phyloP scores from a whole-genome alignment of 2,113 vertebrate species.

The Tonatia bakeri region DNA sequence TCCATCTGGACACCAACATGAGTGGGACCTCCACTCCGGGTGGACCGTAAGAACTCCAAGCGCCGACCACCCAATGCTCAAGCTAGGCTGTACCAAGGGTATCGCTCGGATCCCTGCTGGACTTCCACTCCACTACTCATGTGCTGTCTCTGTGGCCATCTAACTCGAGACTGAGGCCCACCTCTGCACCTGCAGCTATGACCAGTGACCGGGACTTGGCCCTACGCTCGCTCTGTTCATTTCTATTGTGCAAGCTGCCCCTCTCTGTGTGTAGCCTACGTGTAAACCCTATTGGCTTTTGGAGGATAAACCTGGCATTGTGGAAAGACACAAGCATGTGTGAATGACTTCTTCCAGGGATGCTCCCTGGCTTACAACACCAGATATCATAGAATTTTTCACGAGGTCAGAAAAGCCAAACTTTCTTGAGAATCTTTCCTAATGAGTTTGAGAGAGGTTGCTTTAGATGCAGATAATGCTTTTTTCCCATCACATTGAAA shows the following conservation, averaged over 20 bases:
- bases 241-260: background rate
- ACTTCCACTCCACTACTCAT: background rate
- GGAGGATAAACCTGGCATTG: background rate
- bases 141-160: background rate
- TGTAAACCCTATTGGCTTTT: background rate
- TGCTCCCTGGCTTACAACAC: background rate
- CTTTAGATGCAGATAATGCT: background rate
- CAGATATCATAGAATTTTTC: background rate
- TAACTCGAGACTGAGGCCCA: background rate
- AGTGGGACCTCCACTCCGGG: background rate
- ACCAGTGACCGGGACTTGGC: background rate
- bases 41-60: background rate
- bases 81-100: background rate
- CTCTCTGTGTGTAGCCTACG: background rate
- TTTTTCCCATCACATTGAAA: background rate
- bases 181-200: background rate
- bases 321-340: background rate
- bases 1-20: background rate
- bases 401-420: background rate
- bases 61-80: background rate
- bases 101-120: background rate
- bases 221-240: background rate
- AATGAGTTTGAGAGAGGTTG: background rate
- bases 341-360: background rate
- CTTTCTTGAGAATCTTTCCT: background rate